Percentiles rank a stretch among this genome's conserved stretches.
These are phyloP conservation scores for Plestiodon gilberti DNA, from an alignment of 2,113 vertebrate species.

Conservation along the genomic window DNA sequence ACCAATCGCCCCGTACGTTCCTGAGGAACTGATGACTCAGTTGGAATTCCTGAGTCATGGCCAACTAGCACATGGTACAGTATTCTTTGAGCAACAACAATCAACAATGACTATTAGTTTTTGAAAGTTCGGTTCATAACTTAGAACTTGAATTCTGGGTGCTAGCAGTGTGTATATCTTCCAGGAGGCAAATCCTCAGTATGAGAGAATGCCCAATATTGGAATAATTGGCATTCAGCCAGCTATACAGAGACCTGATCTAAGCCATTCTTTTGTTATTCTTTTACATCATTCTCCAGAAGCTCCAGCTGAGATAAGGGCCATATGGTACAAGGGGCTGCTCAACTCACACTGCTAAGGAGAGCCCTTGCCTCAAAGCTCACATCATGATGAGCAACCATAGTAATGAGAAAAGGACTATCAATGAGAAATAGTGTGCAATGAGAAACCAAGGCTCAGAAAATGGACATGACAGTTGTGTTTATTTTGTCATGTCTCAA, in stretches of 20 bases:
- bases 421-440: not conserved
- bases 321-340: not conserved
- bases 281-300: not conserved
- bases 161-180: not conserved
- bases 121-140: not conserved
- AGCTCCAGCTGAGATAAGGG: slow-evolving; percentile 15
- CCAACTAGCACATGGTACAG: not conserved
- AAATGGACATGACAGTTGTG: not conserved
- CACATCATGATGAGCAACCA: slow-evolving; percentile 6
- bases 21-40: not conserved
- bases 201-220: not conserved
- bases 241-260: not conserved
- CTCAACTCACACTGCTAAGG: not conserved
- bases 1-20: not conserved
- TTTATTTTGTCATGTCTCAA: not conserved
- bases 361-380: slow-evolving; percentile 11
- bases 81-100: not conserved
- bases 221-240: not conserved
- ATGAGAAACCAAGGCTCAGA: not conserved
- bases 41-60: not conserved
- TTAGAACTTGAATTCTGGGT: not conserved
- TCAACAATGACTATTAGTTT: not conserved
- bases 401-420: not conserved
- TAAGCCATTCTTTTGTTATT: slow-evolving; percentile 3
- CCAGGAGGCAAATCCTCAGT: not conserved